Percentiles rank a stretch among this genome's conserved stretches.
phyloP scores from a whole-genome alignment of 2,113 vertebrate genomes.

The Gambusia holbrooki region DNA sequence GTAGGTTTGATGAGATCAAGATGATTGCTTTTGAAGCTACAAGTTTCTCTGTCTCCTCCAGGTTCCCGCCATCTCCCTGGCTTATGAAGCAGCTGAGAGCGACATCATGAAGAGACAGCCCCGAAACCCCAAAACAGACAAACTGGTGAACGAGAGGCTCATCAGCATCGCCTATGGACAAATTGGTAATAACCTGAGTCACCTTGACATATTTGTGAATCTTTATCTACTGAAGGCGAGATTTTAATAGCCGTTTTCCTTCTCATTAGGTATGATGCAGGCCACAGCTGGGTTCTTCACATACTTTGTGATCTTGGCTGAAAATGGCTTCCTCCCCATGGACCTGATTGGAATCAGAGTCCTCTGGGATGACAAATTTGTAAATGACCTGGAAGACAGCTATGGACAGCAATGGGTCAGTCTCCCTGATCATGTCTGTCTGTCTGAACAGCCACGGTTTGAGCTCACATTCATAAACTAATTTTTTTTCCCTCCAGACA shows the following conservation, averaged over 20 bases:
- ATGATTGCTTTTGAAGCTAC: neutral
- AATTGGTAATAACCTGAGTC: constrained; percentile 79
- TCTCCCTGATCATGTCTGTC: neutral
- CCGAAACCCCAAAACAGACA: constrained; percentile 90
- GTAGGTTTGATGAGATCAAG: neutral
- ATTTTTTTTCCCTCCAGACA: constrained; percentile 77
- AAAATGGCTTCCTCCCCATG: constrained; percentile 91
- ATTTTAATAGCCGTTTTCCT: neutral
- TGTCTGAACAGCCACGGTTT: neutral
- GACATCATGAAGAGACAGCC: constrained; percentile 99
- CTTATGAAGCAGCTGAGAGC: constrained; percentile 92
- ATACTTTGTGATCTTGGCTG: constrained; percentile 95
- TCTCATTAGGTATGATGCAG: constrained; percentile 88
- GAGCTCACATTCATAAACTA: neutral
- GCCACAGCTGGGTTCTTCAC: constrained; percentile 93
- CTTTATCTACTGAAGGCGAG: neutral
- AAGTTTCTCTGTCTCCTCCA: constrained; percentile 42
- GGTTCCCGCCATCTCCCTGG: constrained; percentile 94
- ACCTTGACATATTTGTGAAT: neutral
- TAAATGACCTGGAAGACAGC: constrained; percentile 88
- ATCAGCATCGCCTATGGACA: constrained; percentile 97
- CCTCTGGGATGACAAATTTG: constrained; percentile 86
- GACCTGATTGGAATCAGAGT: constrained; percentile 87
- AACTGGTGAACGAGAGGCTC: constrained; percentile 92
- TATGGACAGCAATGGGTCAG: constrained; percentile 95